Conservation (phyloP, 2,888 invertebrate genomes). For the Dione juno region DNA sequence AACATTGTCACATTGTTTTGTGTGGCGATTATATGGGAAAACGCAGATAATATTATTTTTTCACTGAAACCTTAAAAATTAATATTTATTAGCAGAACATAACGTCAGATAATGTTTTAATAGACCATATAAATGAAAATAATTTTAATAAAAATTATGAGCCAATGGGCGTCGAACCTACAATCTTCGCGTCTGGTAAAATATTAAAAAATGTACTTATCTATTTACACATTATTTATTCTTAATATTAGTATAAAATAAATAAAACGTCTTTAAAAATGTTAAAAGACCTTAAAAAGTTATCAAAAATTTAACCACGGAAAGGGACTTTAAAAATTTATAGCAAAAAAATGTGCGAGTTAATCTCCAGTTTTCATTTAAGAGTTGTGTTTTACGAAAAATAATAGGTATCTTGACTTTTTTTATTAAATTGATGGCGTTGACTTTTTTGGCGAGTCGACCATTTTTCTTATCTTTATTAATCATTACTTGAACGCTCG, state of each 20-base stretch:
- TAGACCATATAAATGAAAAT: too few relatives aligned
- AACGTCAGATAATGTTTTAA: too few relatives aligned
- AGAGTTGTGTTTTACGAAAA: slow-evolving; percentile 52
- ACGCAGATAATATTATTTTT: too few relatives aligned
- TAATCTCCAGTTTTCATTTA: slow-evolving; percentile 49
- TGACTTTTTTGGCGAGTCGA: slow-evolving; percentile 49
- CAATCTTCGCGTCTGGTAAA: not conserved
- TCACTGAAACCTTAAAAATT: too few relatives aligned
- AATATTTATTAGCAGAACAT: too few relatives aligned
- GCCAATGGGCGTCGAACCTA: not conserved
- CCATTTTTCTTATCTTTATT: slow-evolving; percentile 52
- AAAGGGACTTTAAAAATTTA: slow-evolving; percentile 42
- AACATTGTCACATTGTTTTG: too few relatives aligned
- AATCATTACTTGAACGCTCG: slow-evolving; percentile 49
- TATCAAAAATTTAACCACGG: not conserved
- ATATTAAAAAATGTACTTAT: not conserved
- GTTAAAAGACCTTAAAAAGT: not conserved
- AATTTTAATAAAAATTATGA: not conserved
- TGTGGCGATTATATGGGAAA: too few relatives aligned
- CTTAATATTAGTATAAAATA: not conserved
- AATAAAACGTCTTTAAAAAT: not conserved
- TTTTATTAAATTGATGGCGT: slow-evolving; percentile 58
- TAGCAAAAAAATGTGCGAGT: slow-evolving; percentile 43
- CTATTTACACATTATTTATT: not conserved
- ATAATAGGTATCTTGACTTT: slow-evolving; percentile 55